Evolutionary conservation across 2,113 vertebrate species (phyloP).

Genomic region (Otus sunia): DNA sequence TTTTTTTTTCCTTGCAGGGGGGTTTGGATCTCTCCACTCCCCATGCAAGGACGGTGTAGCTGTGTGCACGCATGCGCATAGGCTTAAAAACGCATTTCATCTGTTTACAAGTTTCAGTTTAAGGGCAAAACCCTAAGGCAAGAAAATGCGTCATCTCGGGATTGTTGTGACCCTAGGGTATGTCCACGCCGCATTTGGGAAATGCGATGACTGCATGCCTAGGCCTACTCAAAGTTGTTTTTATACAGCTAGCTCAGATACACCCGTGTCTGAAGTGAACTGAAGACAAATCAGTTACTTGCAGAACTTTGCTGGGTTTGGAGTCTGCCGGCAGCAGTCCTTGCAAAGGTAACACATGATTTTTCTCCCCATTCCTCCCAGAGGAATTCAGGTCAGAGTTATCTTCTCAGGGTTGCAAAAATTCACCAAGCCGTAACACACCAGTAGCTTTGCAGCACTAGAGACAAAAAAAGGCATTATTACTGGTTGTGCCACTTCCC

Average conservation of each 20-base stretch:
- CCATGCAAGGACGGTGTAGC: background rate
- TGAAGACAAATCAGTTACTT: background rate
- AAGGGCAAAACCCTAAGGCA: constrained; percentile 54
- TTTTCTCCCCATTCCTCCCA: background rate
- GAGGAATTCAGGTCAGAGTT: background rate
- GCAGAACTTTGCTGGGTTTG: background rate
- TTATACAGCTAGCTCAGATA: background rate
- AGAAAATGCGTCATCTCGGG: constrained; percentile 55
- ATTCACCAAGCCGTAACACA: background rate
- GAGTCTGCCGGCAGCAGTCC: background rate
- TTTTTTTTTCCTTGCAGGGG: background rate
- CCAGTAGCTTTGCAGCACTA: background rate
- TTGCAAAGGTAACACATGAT: background rate
- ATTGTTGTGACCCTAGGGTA: constrained; percentile 11
- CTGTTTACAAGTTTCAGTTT: constrained; percentile 56
- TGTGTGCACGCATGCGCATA: background rate
- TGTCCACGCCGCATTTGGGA: background rate
- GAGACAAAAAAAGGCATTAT: background rate
- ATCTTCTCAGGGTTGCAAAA: background rate
- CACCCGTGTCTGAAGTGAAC: background rate
- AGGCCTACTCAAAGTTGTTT: background rate
- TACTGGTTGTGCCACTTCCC: background rate
- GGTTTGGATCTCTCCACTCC: background rate
- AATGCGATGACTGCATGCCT: background rate
- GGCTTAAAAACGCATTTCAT: background rate